Conservation (phyloP, 2,888 invertebrate species). For the Thalpophila matura region DNA sequence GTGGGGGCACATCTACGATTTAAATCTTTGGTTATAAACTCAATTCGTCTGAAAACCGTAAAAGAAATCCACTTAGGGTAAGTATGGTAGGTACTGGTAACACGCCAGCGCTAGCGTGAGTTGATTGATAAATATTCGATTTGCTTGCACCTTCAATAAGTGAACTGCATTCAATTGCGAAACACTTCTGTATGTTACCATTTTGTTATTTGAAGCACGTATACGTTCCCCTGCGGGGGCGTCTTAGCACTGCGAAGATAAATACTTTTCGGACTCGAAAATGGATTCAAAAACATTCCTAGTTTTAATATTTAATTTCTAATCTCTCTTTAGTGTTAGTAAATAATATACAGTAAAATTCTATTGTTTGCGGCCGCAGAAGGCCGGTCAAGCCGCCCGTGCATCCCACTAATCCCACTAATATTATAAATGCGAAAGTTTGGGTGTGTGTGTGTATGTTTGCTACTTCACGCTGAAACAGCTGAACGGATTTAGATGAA, state of each 20-base stretch:
- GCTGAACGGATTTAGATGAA: too few relatives aligned
- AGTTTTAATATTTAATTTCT: too few relatives aligned
- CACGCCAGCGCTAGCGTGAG: conserved; percentile 6
- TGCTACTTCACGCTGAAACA: too few relatives aligned
- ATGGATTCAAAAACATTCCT: background rate
- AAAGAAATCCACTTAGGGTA: conserved; percentile 30
- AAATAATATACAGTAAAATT: too few relatives aligned
- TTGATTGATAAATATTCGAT: conserved; percentile 72
- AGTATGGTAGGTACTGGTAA: conserved; percentile 8
- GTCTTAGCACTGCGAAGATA: background rate
- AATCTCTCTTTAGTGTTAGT: too few relatives aligned
- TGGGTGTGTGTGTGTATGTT: too few relatives aligned
- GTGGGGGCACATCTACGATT: background rate
- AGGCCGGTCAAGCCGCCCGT: too few relatives aligned
- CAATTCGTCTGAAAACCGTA: conserved; percentile 8
- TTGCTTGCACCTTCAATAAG: conserved; percentile 59
- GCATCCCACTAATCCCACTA: too few relatives aligned
- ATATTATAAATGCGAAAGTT: too few relatives aligned
- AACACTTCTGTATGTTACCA: conserved; percentile 60
- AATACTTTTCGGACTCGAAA: conserved; percentile 2
- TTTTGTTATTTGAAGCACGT: conserved; percentile 61
- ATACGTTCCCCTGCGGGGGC: conserved; percentile 8
- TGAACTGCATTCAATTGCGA: conserved; percentile 64
- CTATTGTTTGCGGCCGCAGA: too few relatives aligned
- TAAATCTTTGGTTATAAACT: too few relatives aligned